Percentiles rank a stretch among this genome's conserved stretches.
Conservation (phyloP, 2,888 invertebrate genomes). For the Idaea aversata region DNA sequence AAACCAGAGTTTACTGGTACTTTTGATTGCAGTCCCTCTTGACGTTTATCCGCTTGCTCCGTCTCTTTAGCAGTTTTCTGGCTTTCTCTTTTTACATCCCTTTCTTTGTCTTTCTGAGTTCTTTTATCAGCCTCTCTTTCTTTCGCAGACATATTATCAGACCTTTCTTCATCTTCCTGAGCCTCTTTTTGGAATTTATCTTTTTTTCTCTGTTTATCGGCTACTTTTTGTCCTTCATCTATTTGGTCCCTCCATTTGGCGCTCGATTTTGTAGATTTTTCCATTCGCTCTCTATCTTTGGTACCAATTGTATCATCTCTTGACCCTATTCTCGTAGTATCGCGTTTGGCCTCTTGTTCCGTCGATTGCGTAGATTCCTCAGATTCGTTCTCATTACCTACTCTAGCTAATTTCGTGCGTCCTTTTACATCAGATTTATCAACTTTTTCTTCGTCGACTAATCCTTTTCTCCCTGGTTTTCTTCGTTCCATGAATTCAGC, state of each 20-base stretch:
- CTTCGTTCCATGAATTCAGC: too few species aligned
- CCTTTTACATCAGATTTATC: too few species aligned
- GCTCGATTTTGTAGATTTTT: not conserved
- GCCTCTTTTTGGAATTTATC: constrained; percentile 17
- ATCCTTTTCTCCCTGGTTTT: too few species aligned
- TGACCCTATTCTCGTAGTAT: constrained; percentile 9
- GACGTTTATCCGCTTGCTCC: constrained; percentile 15
- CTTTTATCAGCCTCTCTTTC: constrained; percentile 5
- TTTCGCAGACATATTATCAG: constrained; percentile 13
- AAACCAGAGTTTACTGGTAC: not conserved
- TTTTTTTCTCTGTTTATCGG: constrained; percentile 14
- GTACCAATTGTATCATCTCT: constrained; percentile 14
- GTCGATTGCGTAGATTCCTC: too few species aligned
- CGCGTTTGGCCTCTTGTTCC: too few species aligned
- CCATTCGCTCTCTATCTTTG: constrained; percentile 13
- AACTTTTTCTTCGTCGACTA: too few species aligned
- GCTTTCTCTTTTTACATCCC: constrained; percentile 12
- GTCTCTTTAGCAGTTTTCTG: constrained; percentile 13
- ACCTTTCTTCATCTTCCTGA: constrained; percentile 18
- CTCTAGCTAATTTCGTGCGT: too few species aligned
- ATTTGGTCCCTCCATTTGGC: too few species aligned
- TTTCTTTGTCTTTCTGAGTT: not conserved
- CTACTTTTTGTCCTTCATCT: constrained; percentile 13
- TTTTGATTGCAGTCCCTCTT: constrained; percentile 6
- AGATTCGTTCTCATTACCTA: too few species aligned